phyloP scores from a whole-genome alignment of 2,113 vertebrate genomes.

The Amblyopsis rosae region DNA sequence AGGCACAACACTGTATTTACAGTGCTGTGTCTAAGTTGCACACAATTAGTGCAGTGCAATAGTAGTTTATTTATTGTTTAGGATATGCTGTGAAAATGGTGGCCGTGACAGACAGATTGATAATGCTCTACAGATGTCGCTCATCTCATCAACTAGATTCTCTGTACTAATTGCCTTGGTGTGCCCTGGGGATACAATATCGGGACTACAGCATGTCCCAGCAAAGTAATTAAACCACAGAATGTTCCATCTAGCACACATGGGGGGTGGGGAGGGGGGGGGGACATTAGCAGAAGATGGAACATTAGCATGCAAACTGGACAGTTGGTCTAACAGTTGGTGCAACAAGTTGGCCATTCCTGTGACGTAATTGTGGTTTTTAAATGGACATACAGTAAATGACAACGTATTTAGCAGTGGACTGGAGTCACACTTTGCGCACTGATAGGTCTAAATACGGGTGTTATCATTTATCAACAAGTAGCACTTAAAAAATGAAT shows the following conservation, averaged over 20 bases:
- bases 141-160: constrained; percentile 53
- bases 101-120: constrained; percentile 32
- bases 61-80: neutral
- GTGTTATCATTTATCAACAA: neutral
- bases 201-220: constrained; percentile 16
- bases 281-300: neutral
- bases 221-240: constrained; percentile 36
- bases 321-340: constrained; percentile 7
- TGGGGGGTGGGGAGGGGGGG: neutral
- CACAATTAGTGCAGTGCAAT: constrained; percentile 43
- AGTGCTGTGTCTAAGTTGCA: too few relatives aligned
- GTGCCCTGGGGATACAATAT: constrained; percentile 17
- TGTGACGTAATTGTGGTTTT: neutral
- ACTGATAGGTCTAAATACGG: neutral
- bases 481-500: neutral
- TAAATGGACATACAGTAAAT: neutral
- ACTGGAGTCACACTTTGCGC: neutral
- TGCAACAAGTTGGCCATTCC: constrained; percentile 11
- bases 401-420: too few relatives aligned
- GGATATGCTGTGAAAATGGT: constrained; percentile 3
- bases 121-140: constrained; percentile 46
- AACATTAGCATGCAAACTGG: neutral
- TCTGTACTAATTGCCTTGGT: constrained; percentile 42
- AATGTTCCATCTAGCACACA: constrained; percentile 7
- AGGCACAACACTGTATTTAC: too few relatives aligned